Base-by-base conservation (phyloP, 2,113 vertebrate genomes). In the Helogale parvula region DNA sequence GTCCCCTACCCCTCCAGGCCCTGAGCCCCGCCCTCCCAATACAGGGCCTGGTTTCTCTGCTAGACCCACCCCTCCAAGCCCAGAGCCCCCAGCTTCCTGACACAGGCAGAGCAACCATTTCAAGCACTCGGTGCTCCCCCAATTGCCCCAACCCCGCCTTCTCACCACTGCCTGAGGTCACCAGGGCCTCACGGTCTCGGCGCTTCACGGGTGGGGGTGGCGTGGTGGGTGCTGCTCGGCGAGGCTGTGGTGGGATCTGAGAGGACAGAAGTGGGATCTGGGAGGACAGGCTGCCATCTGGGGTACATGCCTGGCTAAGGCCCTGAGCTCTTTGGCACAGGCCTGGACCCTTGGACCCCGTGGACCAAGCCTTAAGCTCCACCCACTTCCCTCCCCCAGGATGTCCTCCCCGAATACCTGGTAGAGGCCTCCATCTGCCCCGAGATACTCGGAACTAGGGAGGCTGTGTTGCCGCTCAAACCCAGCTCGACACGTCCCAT, bases 161-260 rank as follows among this genome's bases (percentile, higher is more conserved):
- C 97, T 99, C 98, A 99, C 99, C 99, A 81, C 98, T 99, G 81
- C 97, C 35, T 0, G 98, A 93, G 52, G 97, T 97, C 88, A 98
- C 92, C 88, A 98, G 76, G 98, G 98, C 94, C 98, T 99, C 29
- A 1, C 72, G 52, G 98, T 99, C 96, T 54, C 98, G 98, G 95
- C 98, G 99, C 79, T 99, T 99, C 98, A 99, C 99, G 0, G 99
- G 99, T 12, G 99, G 99, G 1, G 99, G 99, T 0, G 99, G 99
- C 1, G 99, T 99, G 94, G 99, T 23, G 0, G 99, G 99, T 60
- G 99, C 99, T 0, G 99, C 99, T 21, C 99, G 99, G 9, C 98
- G 99, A 85, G 99, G 95, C 97, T 99, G 99, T 45, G 99, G 99
- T 2, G 99, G 99, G 95, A 99, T 99, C 99, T 99, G 60, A 25